phyloP scores from a whole-genome alignment of 2,888 invertebrate genomes.

The Drosophila prostipennis region DNA sequence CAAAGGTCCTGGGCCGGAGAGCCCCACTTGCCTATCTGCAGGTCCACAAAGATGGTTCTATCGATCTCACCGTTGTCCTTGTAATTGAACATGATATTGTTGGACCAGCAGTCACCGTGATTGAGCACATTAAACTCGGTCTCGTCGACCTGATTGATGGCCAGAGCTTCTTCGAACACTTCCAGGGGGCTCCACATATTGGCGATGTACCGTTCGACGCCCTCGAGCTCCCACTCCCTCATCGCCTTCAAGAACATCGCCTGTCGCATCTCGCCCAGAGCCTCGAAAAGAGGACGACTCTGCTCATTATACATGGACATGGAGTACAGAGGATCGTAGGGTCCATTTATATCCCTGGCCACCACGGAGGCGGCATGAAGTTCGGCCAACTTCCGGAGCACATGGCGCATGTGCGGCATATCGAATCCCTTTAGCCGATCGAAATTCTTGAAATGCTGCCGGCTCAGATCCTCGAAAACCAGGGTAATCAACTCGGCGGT shows the following conservation, averaged over 20 bases:
- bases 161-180: constrained; percentile 19
- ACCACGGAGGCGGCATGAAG: constrained; percentile 79
- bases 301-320: constrained; percentile 46
- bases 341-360: constrained; percentile 58
- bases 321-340: constrained; percentile 45
- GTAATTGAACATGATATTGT: constrained; percentile 74
- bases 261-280: constrained; percentile 27
- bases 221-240: constrained; percentile 21
- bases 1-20: constrained; percentile 75
- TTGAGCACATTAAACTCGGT: constrained; percentile 68
- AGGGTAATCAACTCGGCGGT: constrained; percentile 63
- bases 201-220: constrained; percentile 16
- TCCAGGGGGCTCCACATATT: neutral
- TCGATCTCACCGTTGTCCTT: constrained; percentile 57
- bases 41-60: constrained; percentile 69
- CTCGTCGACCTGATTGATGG: constrained; percentile 42
- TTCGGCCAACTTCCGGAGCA: constrained; percentile 72
- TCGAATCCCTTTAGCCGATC: constrained; percentile 74
- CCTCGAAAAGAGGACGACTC: constrained; percentile 40
- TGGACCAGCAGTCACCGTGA: constrained; percentile 82
- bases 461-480: constrained; percentile 75
- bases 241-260: constrained; percentile 26
- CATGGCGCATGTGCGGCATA: constrained; percentile 61
- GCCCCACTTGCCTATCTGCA: constrained; percentile 77
- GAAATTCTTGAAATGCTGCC: constrained; percentile 59